Evolutionary conservation across 2,113 vertebrate species (phyloP).

Genomic region (Miniopterus natalensis): DNA sequence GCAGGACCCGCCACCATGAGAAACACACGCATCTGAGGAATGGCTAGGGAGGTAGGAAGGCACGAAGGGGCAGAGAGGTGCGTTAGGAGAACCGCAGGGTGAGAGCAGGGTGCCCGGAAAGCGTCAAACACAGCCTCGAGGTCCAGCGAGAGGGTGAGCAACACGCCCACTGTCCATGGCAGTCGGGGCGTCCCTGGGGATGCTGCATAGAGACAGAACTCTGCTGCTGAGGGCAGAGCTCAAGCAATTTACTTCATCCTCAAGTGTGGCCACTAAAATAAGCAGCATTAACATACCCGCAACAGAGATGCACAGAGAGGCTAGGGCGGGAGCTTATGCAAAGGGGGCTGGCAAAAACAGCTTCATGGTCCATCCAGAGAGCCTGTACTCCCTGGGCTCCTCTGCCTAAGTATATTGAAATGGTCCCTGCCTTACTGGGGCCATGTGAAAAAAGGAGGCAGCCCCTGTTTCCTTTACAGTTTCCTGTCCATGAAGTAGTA

Average conservation of each 20-base stretch:
- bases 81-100: not conserved
- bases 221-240: not conserved
- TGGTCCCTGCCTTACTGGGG: not conserved
- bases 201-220: not conserved
- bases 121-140: not conserved
- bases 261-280: not conserved
- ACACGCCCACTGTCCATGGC: not conserved
- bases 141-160: not conserved
- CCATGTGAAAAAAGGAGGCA: slow-evolving; percentile 3
- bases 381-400: not conserved
- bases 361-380: not conserved
- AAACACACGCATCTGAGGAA: not conserved
- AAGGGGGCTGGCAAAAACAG: not conserved
- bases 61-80: not conserved
- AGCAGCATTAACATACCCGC: not conserved
- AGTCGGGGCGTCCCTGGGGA: not conserved
- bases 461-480: not conserved
- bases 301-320: not conserved
- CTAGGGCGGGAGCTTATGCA: not conserved
- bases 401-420: not conserved
- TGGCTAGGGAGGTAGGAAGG: too few species aligned
- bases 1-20: not conserved
- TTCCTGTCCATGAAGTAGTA: not conserved
- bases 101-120: not conserved
- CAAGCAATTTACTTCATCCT: not conserved